Percentiles rank a stretch among this genome's conserved stretches.
Conservation (phyloP, 2,888 invertebrate genomes). For the Ceriagrion tenellum region DNA sequence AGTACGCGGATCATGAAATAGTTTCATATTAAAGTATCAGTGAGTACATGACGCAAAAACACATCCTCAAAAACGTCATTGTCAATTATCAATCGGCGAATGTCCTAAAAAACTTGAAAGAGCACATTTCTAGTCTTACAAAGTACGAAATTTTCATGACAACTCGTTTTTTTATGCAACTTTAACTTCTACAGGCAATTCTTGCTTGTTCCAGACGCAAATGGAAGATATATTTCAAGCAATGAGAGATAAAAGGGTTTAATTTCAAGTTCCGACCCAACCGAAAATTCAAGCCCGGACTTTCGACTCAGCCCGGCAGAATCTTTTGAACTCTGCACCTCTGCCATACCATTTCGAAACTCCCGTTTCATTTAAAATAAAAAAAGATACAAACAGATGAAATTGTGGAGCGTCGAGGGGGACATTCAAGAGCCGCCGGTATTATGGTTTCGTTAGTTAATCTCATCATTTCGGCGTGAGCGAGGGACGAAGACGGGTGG, state of each 20-base stretch:
- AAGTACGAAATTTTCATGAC: too few species aligned
- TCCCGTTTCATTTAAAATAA: background rate
- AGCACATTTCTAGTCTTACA: background rate
- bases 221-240: background rate
- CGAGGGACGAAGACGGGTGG: background rate
- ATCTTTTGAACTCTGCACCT: background rate
- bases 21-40: too few species aligned
- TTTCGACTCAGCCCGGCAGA: background rate
- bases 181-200: background rate
- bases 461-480: background rate
- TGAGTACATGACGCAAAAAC: too few species aligned
- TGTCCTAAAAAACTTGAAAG: background rate
- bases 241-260: background rate
- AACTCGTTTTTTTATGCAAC: background rate
- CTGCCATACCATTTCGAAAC: background rate
- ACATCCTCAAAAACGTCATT: too few species aligned
- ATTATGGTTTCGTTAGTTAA: background rate
- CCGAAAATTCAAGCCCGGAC: background rate
- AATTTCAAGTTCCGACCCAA: background rate
- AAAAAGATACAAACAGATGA: background rate
- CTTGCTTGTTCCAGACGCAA: background rate
- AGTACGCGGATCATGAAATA: too few species aligned
- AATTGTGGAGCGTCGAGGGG: background rate
- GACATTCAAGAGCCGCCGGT: background rate
- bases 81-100: too few species aligned